These are phyloP conservation scores for Ctenoplectra terminalis DNA, from an alignment of 1,140 invertebrate species.

Conservation along the genomic window DNA sequence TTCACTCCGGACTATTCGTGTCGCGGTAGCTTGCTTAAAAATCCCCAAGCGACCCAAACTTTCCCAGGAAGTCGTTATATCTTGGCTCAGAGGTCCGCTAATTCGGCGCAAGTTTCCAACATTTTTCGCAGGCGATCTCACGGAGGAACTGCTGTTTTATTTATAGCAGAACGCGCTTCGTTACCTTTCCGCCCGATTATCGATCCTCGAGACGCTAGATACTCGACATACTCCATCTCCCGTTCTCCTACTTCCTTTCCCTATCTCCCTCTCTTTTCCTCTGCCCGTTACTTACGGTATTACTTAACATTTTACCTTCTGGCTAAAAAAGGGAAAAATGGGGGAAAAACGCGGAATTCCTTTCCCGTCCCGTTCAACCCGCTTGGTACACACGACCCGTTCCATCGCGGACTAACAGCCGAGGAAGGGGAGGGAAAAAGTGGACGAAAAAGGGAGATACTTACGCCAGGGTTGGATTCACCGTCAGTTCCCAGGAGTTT, in stretches of 20 bases:
- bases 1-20: neutral
- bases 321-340: neutral
- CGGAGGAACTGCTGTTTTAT: conserved; percentile 38
- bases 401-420: neutral
- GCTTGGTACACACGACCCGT: conserved; percentile 10
- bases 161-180: conserved; percentile 52
- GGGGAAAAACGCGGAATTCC: conserved; percentile 1
- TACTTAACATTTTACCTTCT: conserved; percentile 40
- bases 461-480: conserved; percentile 16
- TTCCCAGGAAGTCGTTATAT: conserved; percentile 16
- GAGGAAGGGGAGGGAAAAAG: neutral
- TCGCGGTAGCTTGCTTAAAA: conserved; percentile 21
- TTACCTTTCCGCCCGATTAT: conserved; percentile 49
- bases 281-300: conserved; percentile 30
- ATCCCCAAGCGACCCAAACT: neutral
- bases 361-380: conserved; percentile 18
- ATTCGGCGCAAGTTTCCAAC: conserved; percentile 25
- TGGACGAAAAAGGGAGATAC: neutral
- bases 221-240: conserved; percentile 20
- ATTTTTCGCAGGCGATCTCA: conserved; percentile 42
- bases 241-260: no score
- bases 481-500: conserved; percentile 38
- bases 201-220: conserved; percentile 44
- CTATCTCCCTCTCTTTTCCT: neutral
- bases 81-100: neutral